These are phyloP conservation scores for Rattus rattus DNA, from an alignment of 2,113 vertebrate genomes.

Conservation along the genomic window DNA sequence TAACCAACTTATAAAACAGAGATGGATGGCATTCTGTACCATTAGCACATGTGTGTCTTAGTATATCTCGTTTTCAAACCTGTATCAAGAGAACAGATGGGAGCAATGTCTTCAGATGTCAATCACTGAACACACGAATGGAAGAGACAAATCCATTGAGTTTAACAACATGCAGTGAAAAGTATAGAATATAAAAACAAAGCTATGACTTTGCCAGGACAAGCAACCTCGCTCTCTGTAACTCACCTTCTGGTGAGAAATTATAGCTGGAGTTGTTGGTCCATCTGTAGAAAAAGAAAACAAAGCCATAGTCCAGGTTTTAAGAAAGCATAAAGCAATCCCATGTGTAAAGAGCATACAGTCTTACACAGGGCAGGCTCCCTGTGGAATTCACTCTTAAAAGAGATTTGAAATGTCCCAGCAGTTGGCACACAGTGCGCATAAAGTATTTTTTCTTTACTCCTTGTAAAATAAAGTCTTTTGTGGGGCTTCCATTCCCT, in stretches of 20 bases:
- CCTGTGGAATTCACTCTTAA: slow-evolving; percentile 47
- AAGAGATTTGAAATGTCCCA: slow-evolving; percentile 56
- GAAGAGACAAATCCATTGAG: neutral
- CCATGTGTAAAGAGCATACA: slow-evolving; percentile 9
- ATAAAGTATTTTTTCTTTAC: slow-evolving; percentile 13
- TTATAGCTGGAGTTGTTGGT: slow-evolving; percentile 94
- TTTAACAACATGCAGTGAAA: neutral
- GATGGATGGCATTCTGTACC: neutral
- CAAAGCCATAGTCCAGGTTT: neutral
- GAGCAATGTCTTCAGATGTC: neutral
- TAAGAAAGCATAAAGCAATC: neutral
- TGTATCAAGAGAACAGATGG: neutral
- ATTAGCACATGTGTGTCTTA: neutral
- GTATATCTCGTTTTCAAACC: neutral
- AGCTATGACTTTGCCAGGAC: slow-evolving; percentile 96
- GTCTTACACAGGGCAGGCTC: slow-evolving; percentile 35
- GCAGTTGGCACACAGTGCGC: slow-evolving; percentile 68
- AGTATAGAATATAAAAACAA: neutral
- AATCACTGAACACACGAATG: neutral
- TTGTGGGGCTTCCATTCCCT: slow-evolving; percentile 58
- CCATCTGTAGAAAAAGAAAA: slow-evolving; percentile 89
- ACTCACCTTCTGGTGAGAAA: slow-evolving; percentile 92
- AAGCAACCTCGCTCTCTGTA: slow-evolving; percentile 93
- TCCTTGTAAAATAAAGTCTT: slow-evolving; percentile 61
- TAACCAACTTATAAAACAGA: neutral